A percentile compares a stretch with the other conserved stretches of the same genome.
These are phyloP conservation scores for Drosophila oshimai DNA, from an alignment of 1,140 invertebrate species.

Conservation along the genomic window DNA sequence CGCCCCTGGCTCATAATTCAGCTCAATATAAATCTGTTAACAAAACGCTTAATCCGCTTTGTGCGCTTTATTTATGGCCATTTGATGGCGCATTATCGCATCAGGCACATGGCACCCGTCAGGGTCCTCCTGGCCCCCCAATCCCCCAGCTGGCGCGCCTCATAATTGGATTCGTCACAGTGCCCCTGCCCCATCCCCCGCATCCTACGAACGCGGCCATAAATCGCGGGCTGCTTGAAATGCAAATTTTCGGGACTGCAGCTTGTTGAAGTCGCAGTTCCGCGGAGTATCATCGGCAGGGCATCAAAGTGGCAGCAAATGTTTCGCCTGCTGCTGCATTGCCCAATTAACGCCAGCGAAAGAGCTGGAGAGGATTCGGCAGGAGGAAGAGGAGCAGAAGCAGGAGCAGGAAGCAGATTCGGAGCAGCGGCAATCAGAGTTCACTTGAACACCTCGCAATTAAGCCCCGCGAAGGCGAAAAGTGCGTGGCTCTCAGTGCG, in stretches of 20 bases:
- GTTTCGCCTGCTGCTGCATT: slow-evolving; percentile 44
- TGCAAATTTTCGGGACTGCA: slow-evolving; percentile 66
- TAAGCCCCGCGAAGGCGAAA: slow-evolving; percentile 37
- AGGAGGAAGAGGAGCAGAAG: background rate
- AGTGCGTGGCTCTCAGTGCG: slow-evolving; percentile 28
- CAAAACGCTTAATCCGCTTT: slow-evolving; percentile 79
- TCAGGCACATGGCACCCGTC: slow-evolving; percentile 71
- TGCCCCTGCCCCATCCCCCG: background rate
- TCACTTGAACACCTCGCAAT: slow-evolving; percentile 76
- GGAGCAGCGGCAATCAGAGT: slow-evolving; percentile 62
- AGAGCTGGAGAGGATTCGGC: background rate
- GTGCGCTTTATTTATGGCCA: slow-evolving; percentile 77
- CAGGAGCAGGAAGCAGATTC: slow-evolving; percentile 29
- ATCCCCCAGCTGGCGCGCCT: slow-evolving; percentile 66
- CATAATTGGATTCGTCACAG: slow-evolving; percentile 79
- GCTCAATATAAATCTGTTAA: slow-evolving; percentile 79
- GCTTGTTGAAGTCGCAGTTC: slow-evolving; percentile 38
- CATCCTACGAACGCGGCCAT: slow-evolving; percentile 31
- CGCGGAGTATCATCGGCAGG: slow-evolving; percentile 69
- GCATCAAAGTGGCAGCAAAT: slow-evolving; percentile 77
- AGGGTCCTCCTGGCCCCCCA: background rate
- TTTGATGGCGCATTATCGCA: slow-evolving; percentile 78
- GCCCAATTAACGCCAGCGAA: slow-evolving; percentile 42
- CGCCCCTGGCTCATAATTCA: slow-evolving; percentile 61
- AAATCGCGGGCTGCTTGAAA: slow-evolving; percentile 78